A percentile compares a stretch with the other conserved stretches of the same genome.
Evolutionary conservation across 1,140 invertebrate genomes (phyloP).

Genomic region (Orius insidiosus): DNA sequence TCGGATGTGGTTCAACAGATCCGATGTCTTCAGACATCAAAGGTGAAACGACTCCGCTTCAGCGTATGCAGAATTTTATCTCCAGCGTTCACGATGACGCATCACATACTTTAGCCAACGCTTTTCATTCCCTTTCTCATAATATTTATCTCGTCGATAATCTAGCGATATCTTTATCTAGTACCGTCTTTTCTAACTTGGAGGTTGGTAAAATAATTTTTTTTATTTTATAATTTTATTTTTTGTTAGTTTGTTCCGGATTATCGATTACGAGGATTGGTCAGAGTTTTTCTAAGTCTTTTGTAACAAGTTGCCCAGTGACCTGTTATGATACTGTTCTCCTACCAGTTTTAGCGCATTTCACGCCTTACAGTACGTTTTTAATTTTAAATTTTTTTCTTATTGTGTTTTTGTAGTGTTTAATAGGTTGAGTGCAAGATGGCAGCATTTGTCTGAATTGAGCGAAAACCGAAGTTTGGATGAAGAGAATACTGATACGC

Average conservation of each 20-base stretch:
- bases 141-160: slow-evolving; percentile 61
- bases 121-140: slow-evolving; percentile 57
- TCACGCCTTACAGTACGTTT: slow-evolving; percentile 55
- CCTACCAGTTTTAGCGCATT: slow-evolving; percentile 54
- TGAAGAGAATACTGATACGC: slow-evolving; percentile 60
- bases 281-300: slow-evolving; percentile 72
- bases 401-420: slow-evolving; percentile 16
- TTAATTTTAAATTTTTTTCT: not conserved
- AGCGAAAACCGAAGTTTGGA: slow-evolving; percentile 56
- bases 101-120: slow-evolving; percentile 60
- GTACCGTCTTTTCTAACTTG: slow-evolving; percentile 48
- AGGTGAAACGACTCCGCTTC: slow-evolving; percentile 17
- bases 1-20: slow-evolving; percentile 18
- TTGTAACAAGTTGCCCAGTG: slow-evolving; percentile 66
- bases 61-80: slow-evolving; percentile 46
- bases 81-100: slow-evolving; percentile 48
- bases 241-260: slow-evolving; percentile 49
- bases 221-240: slow-evolving; percentile 12
- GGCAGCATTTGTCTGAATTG: slow-evolving; percentile 55
- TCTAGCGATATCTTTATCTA: slow-evolving; percentile 39
- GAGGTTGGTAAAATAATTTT: slow-evolving; percentile 34
- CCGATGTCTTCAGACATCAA: not conserved
- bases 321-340: slow-evolving; percentile 54
- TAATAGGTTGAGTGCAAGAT: slow-evolving; percentile 43
- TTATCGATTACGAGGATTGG: slow-evolving; percentile 60